These are phyloP conservation scores for Sebastes flavidus DNA, from an alignment of 2,797 vertebrate genomes.

Conservation along the genomic window DNA sequence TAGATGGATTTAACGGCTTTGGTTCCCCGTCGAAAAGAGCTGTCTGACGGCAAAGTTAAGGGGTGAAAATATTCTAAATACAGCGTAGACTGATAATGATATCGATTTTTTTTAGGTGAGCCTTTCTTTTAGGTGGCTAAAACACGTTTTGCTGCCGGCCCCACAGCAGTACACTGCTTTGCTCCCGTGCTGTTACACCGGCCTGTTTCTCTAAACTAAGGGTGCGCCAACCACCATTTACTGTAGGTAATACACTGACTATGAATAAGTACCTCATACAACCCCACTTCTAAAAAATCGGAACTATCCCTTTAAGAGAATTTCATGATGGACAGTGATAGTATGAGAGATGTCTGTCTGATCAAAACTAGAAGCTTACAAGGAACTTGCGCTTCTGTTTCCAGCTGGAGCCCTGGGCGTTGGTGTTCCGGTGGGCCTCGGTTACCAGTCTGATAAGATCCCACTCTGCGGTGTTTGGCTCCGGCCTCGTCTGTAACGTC, in stretches of 20 bases:
- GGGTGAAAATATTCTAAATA: not conserved
- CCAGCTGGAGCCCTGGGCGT: conserved; percentile 97
- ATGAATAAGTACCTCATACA: no score
- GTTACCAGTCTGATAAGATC: conserved; percentile 94
- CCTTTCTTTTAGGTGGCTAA: no score
- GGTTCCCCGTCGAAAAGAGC: not conserved
- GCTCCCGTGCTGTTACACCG: no score
- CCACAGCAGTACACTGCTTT: no score
- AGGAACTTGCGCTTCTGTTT: conserved; percentile 99
- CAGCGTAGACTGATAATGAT: not conserved
- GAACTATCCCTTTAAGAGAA: not conserved
- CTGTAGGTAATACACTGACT: no score
- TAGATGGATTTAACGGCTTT: not conserved
- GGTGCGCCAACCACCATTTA: no score
- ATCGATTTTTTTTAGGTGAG: not conserved
- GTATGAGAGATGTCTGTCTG: not conserved
- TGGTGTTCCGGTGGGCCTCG: conserved; percentile 95
- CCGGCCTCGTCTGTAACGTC: conserved; percentile 90
- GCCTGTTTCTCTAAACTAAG: no score
- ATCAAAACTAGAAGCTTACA: conserved; percentile 79
- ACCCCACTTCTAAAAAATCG: no score
- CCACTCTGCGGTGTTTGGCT: conserved; percentile 92
- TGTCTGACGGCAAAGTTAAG: not conserved
- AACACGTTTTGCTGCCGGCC: no score
- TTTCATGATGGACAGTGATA: not conserved